phyloP scores from a whole-genome alignment of 1,140 invertebrate genomes.

The Globodera rostochiensis region DNA sequence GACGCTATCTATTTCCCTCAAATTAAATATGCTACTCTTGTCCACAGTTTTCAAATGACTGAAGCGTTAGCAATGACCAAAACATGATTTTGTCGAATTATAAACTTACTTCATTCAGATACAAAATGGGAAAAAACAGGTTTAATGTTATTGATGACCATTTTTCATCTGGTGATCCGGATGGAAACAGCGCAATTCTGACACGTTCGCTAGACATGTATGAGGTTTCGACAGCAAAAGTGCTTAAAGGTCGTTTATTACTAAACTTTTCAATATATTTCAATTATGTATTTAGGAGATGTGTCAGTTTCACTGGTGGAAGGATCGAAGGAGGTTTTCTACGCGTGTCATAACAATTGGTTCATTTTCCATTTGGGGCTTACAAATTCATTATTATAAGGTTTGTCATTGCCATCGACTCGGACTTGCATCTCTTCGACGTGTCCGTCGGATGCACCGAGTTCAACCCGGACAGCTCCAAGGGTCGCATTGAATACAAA shows the following conservation, averaged over 20 bases:
- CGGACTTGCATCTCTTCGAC: conserved; percentile 35
- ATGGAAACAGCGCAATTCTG: neutral
- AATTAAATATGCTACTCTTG: too few species aligned
- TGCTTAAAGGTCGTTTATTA: conserved; percentile 14
- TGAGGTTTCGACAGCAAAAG: conserved; percentile 27
- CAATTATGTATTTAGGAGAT: conserved; percentile 20
- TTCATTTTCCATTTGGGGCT: neutral
- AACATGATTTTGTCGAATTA: too few species aligned
- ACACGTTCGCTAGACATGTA: conserved; percentile 13
- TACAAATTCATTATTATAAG: neutral
- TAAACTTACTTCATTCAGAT: too few species aligned
- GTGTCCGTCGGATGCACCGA: conserved; percentile 29
- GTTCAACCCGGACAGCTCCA: conserved; percentile 15
- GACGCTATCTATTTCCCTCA: too few species aligned
- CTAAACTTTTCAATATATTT: neutral
- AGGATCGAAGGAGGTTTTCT: conserved; percentile 19
- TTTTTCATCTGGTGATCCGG: neutral
- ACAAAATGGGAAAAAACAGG: conserved; percentile 3
- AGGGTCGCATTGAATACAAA: conserved; percentile 14
- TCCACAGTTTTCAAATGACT: too few species aligned
- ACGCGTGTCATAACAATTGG: conserved; percentile 29
- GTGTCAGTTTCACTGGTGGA: neutral
- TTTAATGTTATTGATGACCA: conserved; percentile 12
- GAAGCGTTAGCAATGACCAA: too few species aligned
- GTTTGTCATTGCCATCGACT: conserved; percentile 26